phyloP scores from a whole-genome alignment of 2,797 vertebrate species.

The Bradypus variegatus region DNA sequence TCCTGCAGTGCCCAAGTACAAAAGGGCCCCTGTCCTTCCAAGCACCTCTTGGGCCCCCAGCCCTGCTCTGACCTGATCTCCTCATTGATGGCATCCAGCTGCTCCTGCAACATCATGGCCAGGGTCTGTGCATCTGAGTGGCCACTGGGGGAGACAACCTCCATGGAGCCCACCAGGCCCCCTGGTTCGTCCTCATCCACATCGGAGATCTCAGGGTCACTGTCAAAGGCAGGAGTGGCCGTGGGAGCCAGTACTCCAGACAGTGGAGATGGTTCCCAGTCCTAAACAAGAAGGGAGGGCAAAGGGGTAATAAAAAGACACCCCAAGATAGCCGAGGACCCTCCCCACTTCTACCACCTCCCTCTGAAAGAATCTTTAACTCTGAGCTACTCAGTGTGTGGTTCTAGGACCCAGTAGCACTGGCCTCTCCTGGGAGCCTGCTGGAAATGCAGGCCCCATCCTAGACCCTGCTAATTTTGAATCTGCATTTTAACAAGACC shows the following conservation, averaged over 20 bases:
- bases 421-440: background rate
- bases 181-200: conserved; percentile 85
- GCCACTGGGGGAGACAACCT: conserved; percentile 86
- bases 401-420: background rate
- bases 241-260: conserved; percentile 79
- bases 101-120: conserved; percentile 95
- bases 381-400: background rate
- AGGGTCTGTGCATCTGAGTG: conserved; percentile 94
- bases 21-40: background rate
- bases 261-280: conserved; percentile 82
- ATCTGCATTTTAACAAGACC: background rate
- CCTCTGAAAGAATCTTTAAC: background rate
- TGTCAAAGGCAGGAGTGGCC: conserved; percentile 83
- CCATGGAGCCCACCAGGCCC: conserved; percentile 80
- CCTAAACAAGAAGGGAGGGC: conserved; percentile 74
- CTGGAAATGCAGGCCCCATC: background rate
- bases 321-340: background rate
- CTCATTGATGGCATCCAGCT: conserved; percentile 94
- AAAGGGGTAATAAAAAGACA: conserved; percentile 34
- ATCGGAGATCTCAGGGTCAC: conserved; percentile 89
- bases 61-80: conserved; percentile 86
- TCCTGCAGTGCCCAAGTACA: background rate
- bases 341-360: too few relatives aligned
- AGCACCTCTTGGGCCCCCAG: rapidly evolving
- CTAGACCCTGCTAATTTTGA: background rate